Evolutionary conservation across 2,797 vertebrate species (phyloP).

Genomic region (Pangasius macronema): DNA sequence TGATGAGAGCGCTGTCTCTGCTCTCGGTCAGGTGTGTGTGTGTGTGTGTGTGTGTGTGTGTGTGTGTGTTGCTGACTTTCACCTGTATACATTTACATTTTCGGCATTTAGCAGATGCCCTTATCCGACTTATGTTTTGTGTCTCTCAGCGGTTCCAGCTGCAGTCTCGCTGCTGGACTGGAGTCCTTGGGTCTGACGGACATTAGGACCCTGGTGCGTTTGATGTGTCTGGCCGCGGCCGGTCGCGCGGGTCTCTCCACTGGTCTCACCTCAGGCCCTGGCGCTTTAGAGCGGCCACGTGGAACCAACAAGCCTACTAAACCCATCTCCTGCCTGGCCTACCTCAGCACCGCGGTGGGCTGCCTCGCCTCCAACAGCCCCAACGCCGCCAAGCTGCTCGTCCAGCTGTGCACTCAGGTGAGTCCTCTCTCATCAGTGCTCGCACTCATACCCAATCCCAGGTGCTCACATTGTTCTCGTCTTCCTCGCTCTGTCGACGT

Average conservation of each 20-base stretch:
- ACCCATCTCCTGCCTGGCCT: slow-evolving; percentile 95
- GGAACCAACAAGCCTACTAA: slow-evolving; percentile 88
- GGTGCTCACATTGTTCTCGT: not conserved
- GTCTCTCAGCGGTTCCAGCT: slow-evolving; percentile 87
- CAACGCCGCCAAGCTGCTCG: slow-evolving; percentile 91
- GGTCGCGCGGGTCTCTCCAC: slow-evolving; percentile 94
- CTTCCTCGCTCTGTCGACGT: slow-evolving; percentile 39
- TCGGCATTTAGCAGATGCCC: not conserved
- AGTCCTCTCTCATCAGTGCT: not conserved
- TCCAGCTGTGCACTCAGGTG: slow-evolving; percentile 95
- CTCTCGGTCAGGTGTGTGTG: slow-evolving; percentile 83
- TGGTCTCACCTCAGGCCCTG: slow-evolving; percentile 69
- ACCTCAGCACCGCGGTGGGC: slow-evolving; percentile 95
- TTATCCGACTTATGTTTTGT: not conserved
- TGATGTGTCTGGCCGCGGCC: slow-evolving; percentile 96
- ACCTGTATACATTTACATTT: not conserved
- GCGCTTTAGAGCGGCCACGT: slow-evolving; percentile 80
- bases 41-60: slow-evolving; percentile 10
- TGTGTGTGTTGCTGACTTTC: not conserved
- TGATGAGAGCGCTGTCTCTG: slow-evolving; percentile 95
- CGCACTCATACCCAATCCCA: not conserved
- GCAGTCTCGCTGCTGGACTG: slow-evolving; percentile 93
- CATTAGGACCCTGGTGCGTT: slow-evolving; percentile 91
- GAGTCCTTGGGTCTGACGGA: slow-evolving; percentile 95
- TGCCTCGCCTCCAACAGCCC: slow-evolving; percentile 95